Conservation (phyloP, 2,113 vertebrate genomes). For the human (Homo sapiens) region GRCh38 chr5:15269501-15270000, state of each 20-base stretch:
- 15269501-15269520: not conserved
- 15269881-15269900: not conserved
- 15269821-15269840: not conserved
- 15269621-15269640: not conserved
- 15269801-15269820: not conserved
- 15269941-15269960: not conserved
- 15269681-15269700: not conserved
- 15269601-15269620: not conserved
- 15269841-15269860: not conserved
- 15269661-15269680: not conserved
- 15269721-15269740: not conserved
- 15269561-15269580: not conserved
- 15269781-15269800: not conserved
- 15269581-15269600: not conserved
- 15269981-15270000: not conserved
- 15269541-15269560: not conserved
- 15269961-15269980: not conserved
- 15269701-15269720: not conserved
- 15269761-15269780: not conserved
- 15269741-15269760: not conserved
- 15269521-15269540: not conserved
- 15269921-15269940: not conserved
- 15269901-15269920: not conserved
- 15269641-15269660: not conserved
- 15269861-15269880: not conserved